These are phyloP conservation scores for Xyrichtys novacula DNA, from an alignment of 2,797 vertebrate genomes.

Conservation along the genomic window DNA sequence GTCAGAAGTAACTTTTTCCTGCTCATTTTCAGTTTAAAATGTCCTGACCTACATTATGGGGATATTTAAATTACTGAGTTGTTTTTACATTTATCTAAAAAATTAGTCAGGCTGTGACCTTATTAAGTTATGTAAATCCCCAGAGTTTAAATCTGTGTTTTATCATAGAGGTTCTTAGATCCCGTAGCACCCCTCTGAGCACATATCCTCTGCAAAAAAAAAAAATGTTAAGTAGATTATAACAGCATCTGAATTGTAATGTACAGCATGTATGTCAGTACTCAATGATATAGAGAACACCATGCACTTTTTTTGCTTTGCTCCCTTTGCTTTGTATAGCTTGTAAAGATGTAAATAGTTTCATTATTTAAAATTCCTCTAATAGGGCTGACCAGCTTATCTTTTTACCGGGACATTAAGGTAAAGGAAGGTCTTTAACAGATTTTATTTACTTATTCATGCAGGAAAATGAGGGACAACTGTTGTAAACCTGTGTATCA, in stretches of 20 bases:
- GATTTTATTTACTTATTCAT: slow-evolving; percentile 30
- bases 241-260: slow-evolving; percentile 27
- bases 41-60: neutral
- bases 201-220: neutral
- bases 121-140: neutral
- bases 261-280: slow-evolving; percentile 27
- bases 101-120: neutral
- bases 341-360: slow-evolving; percentile 71
- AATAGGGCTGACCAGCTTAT: slow-evolving; percentile 34
- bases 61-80: neutral
- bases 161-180: neutral
- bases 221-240: slow-evolving; percentile 18
- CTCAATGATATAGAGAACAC: slow-evolving; percentile 14
- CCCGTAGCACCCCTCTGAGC: neutral
- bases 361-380: slow-evolving; percentile 30
- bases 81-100: neutral
- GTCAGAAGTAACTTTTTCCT: slow-evolving; percentile 31
- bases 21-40: neutral
- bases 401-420: too few relatives aligned
- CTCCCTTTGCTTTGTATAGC: slow-evolving; percentile 32
- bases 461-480: slow-evolving; percentile 26
- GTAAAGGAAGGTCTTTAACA: slow-evolving; percentile 34
- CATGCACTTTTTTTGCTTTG: slow-evolving; percentile 27
- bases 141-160: slow-evolving; percentile 18
- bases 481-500: slow-evolving; percentile 18